Base-by-base conservation (phyloP, 1,140 invertebrate species). In the Megalopta genalis region DNA sequence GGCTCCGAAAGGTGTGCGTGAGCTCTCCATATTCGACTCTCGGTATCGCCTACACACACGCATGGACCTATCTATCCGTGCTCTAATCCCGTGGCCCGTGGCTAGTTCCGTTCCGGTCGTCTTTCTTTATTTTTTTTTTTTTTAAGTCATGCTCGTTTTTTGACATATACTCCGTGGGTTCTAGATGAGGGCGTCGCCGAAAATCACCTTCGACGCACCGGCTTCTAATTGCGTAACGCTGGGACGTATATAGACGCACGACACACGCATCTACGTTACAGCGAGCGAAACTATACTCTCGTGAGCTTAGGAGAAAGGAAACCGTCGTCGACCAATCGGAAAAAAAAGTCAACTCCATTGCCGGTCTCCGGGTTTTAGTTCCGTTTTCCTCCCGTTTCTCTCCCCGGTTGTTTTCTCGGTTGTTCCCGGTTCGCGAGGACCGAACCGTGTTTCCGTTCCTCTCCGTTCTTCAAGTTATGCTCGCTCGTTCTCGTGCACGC, bases 191-290 rank as follows among this genome's bases (percentile, higher is more conserved):
- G 65, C n/a, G 23, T 75, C 7, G 14, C 54, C 32, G 23, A 69
- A 32, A 18, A 54, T 32, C 52, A n/a, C 18, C 49, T 69, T 37
- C 12, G 52, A 21, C 5, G 21, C 25, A 59, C 16, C 23, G 57
- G 52, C 8, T 54, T n/a, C 62, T 42, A 68, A 59, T 67, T 68
- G 68, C 65, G 52, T 65, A 52, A 74, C 27, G 23, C 21, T 12
- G 49, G 32, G 27, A 69, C 27, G 27, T 57, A 37, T 37, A 69
- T 37, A 57, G 49, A 57, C 18, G 52, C 67, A 37, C 16, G 2
- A 25, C 21, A 25, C 21, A n/a, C 25, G 25, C 25, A 54, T 37
- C 49, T 6, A 21, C 27, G 18, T 69, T 46, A 46, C 42, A n/a
- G n/a, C 21, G 37, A 42, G 18, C 63, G 37, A 42, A 65, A 46